Conservation (phyloP, 2,888 invertebrate species). For the Tineola bisselliella region DNA sequence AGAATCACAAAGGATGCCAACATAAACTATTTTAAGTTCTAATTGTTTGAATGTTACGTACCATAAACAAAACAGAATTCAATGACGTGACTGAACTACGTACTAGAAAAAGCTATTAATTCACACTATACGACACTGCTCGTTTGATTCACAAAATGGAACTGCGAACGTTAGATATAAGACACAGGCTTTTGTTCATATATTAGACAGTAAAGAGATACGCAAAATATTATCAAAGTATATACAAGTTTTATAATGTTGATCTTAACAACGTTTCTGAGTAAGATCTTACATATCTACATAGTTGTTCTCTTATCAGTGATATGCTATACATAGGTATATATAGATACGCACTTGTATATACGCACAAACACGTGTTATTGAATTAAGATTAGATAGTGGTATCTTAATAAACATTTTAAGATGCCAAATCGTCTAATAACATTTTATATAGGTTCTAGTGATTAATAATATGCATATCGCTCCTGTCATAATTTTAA, state of each 20-base stretch:
- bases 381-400: background rate
- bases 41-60: background rate
- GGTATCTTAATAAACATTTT: background rate
- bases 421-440: background rate
- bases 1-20: background rate
- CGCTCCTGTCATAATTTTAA: too few species aligned
- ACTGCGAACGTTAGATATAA: background rate
- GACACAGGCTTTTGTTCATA: background rate
- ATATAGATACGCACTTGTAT: too few species aligned
- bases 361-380: constrained; percentile 5
- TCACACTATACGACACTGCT: background rate
- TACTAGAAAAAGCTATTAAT: background rate
- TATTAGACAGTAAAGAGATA: background rate
- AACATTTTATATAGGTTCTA: background rate
- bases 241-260: background rate
- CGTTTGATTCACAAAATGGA: background rate
- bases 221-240: too few species aligned
- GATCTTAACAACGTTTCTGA: background rate
- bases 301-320: background rate
- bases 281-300: background rate
- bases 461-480: background rate
- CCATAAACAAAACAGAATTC: background rate
- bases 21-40: background rate
- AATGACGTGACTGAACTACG: background rate
- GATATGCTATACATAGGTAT: too few species aligned